Percentiles rank a stretch among this genome's conserved stretches.
phyloP scores from a whole-genome alignment of 2,888 invertebrate species.

The Nomada fabriciana region DNA sequence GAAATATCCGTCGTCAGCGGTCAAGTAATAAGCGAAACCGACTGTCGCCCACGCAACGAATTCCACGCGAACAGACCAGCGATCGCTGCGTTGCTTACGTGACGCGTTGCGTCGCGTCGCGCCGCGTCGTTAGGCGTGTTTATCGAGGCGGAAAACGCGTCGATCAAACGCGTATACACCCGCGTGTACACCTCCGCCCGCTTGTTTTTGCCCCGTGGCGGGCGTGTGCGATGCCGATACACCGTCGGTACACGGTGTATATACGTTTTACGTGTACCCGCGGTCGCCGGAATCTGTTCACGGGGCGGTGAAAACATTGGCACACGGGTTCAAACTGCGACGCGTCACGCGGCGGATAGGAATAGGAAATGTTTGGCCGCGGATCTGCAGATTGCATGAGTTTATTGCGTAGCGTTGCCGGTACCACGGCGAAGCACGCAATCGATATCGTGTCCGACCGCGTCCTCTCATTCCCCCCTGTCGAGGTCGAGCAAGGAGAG shows the following conservation, averaged over 20 bases:
- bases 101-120: constrained; percentile 26
- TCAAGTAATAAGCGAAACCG: background rate
- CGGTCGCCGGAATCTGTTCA: constrained; percentile 11
- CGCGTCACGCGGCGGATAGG: constrained; percentile 39
- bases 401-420: constrained; percentile 48
- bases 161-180: constrained; percentile 46
- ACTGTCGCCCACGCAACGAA: constrained; percentile 14
- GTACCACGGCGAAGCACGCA: constrained; percentile 30
- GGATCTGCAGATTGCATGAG: constrained; percentile 59
- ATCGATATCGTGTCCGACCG: constrained; percentile 53
- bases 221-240: background rate
- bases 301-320: constrained; percentile 40
- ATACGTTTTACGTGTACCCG: background rate
- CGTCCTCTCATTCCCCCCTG: constrained; percentile 7
- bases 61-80: constrained; percentile 7
- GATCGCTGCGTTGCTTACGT: constrained; percentile 5
- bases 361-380: constrained; percentile 51
- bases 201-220: constrained; percentile 6
- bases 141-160: constrained; percentile 50
- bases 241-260: background rate
- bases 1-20: background rate
- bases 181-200: background rate
- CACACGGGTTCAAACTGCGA: constrained; percentile 45
- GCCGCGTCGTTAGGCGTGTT: constrained; percentile 45
- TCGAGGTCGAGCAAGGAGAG: constrained; percentile 23